Conservation (phyloP, 2,113 vertebrate genomes). For the Mesembrinibis cayennensis region DNA sequence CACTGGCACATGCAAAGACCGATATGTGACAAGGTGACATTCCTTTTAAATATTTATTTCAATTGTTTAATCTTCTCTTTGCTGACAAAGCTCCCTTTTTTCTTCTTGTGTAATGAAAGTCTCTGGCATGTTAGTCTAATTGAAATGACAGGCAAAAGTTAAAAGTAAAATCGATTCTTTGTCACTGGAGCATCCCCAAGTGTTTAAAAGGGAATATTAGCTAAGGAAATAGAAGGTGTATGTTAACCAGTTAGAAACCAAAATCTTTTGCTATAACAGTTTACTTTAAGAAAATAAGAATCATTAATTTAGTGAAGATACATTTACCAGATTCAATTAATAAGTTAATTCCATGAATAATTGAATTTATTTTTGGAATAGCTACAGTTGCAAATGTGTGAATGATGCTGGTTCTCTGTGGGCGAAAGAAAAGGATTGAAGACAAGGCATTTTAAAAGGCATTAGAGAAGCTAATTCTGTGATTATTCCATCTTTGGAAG, state of each 20-base stretch:
- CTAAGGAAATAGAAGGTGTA: background rate
- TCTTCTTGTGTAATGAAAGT: conserved; percentile 24
- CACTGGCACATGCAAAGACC: background rate
- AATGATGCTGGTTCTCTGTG: background rate
- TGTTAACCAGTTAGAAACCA: conserved; percentile 22
- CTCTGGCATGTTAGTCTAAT: conserved; percentile 38
- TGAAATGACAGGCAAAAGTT: conserved; percentile 49
- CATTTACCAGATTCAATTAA: background rate
- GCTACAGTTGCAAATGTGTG: background rate
- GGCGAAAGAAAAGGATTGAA: background rate
- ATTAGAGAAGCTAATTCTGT: background rate
- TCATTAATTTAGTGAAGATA: background rate
- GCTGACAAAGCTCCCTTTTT: conserved; percentile 26
- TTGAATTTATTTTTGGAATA: background rate
- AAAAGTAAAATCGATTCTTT: conserved; percentile 48
- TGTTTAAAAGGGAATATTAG: background rate
- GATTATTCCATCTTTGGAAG: background rate
- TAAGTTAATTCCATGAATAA: background rate
- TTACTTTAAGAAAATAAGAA: background rate
- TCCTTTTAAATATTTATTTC: conserved; percentile 25
- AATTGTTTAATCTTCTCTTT: conserved; percentile 33
- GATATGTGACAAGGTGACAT: conserved; percentile 6
- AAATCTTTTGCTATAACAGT: background rate
- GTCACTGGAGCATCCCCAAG: conserved; percentile 7
- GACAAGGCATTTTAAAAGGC: background rate